phyloP scores from a whole-genome alignment of 2,888 invertebrate species.

The Lamproptera curius region DNA sequence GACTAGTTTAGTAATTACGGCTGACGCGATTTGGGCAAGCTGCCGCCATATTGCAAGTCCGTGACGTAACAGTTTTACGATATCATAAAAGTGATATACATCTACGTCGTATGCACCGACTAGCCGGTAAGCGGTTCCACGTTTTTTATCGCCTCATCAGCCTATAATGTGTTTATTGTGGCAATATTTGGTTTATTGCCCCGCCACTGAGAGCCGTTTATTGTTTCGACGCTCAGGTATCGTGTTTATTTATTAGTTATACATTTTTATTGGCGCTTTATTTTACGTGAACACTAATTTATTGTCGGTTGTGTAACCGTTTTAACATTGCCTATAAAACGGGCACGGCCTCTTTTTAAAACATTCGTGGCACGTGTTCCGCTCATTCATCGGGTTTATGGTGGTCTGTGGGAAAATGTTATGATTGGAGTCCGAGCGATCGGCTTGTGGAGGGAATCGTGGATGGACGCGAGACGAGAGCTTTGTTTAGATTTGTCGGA shows the following conservation, averaged over 20 bases:
- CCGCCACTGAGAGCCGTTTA: slow-evolving; percentile 68
- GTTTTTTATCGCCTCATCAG: slow-evolving; percentile 68
- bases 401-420: slow-evolving; percentile 72
- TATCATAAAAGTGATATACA: slow-evolving; percentile 72
- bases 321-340: slow-evolving; percentile 78
- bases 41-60: slow-evolving; percentile 67
- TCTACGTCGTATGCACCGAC: slow-evolving; percentile 40
- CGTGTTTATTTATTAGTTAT: slow-evolving; percentile 78
- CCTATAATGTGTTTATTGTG: slow-evolving; percentile 74
- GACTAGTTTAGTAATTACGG: slow-evolving; percentile 68
- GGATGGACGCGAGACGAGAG: slow-evolving; percentile 29
- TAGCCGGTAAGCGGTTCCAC: slow-evolving; percentile 32
- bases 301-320: slow-evolving; percentile 72
- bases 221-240: slow-evolving; percentile 75
- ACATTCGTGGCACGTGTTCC: slow-evolving; percentile 76
- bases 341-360: slow-evolving; percentile 69
- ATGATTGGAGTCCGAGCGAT: slow-evolving; percentile 52
- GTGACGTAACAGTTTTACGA: slow-evolving; percentile 66
- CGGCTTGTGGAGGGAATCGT: slow-evolving; percentile 35
- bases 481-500: slow-evolving; percentile 33
- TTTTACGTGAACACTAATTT: slow-evolving; percentile 78
- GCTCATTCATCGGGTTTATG: slow-evolving; percentile 78
- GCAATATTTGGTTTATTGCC: slow-evolving; percentile 77
- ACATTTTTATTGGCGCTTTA: slow-evolving; percentile 77
- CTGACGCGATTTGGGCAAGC: slow-evolving; percentile 66